phyloP scores from a whole-genome alignment of 2,797 vertebrate genomes.

The Pseudotriccus pelzelni region DNA sequence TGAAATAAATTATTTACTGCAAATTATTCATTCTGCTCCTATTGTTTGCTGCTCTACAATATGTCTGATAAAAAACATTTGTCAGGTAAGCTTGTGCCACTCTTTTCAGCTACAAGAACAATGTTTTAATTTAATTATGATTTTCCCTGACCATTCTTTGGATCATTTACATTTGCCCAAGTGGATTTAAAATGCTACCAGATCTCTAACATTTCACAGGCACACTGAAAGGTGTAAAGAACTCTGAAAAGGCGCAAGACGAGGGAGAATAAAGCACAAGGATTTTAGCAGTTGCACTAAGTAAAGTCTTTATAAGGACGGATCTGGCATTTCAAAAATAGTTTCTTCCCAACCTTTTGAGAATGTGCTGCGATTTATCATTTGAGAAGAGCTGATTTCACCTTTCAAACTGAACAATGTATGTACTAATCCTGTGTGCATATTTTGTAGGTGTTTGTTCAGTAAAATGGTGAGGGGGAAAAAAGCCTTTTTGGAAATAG shows the following conservation, averaged over 20 bases:
- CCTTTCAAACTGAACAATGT: slow-evolving; percentile 35
- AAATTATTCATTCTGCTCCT: background rate
- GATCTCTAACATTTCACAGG: slow-evolving; percentile 52
- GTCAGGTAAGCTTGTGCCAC: background rate
- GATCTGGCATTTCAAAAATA: slow-evolving; percentile 64
- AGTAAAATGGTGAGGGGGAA: background rate
- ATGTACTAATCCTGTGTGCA: background rate
- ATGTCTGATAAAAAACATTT: background rate
- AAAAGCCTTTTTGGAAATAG: background rate
- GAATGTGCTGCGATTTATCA: slow-evolving; percentile 26
- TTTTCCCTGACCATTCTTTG: background rate
- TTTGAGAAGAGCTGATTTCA: slow-evolving; percentile 44
- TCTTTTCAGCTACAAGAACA: background rate
- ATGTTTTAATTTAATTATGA: background rate
- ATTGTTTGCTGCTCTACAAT: background rate
- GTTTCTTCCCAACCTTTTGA: slow-evolving; percentile 41
- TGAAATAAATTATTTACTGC: slow-evolving; percentile 1
- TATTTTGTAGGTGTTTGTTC: slow-evolving; percentile 12
- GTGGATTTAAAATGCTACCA: slow-evolving; percentile 45
- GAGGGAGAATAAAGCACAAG: slow-evolving; percentile 33
- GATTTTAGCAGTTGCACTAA: slow-evolving; percentile 18
- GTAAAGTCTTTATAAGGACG: slow-evolving; percentile 42
- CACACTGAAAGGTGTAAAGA: slow-evolving; percentile 55
- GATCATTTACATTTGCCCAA: slow-evolving; percentile 38
- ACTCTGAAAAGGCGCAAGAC: slow-evolving; percentile 61